Base-by-base conservation (phyloP, 53 echinoderm and acorn worm species). In the Zoroaster sp. region DNA sequence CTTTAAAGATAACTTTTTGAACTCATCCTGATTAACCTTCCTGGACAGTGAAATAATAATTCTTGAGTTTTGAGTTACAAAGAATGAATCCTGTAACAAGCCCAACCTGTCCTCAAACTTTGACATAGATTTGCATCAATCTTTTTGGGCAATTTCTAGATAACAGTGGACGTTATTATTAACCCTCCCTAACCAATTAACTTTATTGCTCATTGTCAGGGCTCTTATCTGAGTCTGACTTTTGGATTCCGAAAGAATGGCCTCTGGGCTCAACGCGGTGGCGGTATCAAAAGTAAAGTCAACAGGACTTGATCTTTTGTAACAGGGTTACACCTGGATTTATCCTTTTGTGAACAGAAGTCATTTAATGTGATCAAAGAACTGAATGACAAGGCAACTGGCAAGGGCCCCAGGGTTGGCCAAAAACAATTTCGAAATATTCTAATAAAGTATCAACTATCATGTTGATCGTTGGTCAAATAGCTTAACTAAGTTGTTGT, bases 191-290 rank as follows among this genome's bases (percentile, higher is more conserved):
- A 85, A 85, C 85, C 37, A 69, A 85, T 85, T 85, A 85, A 85
- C 85, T 85, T 85, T 85, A 85, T 85, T 85, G 71, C 35, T 7
- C 85, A 85, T 85, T 85, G 85, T 85, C 70, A 18, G n/a, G 2
- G 33, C 0, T 11, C 5, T 10, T 63, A 67, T 68, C 43, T 32
- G 68, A 17, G 20, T 5, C 28, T 67, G 68, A 82, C 66, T 63
- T 82, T 82, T 82, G 82, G 68, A 67, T 66, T 66, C 8, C 14
- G 13, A 13, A 18, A 4, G 40, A 67, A 10, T 23, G 41, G 30
- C 14, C 12, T 13, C 10, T 1, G 42, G 7, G 17, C 32, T 23
- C 83, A 45, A 15, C 4, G 46, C 36, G 47, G 70, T 71, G 70
- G 21, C 21, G 30, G 32, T 23, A 23, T 42, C 69, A 85, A 35